Percentiles rank a stretch among this genome's conserved stretches.
Conservation (phyloP, 2,888 invertebrate species). For the Campaea margaritaria region DNA sequence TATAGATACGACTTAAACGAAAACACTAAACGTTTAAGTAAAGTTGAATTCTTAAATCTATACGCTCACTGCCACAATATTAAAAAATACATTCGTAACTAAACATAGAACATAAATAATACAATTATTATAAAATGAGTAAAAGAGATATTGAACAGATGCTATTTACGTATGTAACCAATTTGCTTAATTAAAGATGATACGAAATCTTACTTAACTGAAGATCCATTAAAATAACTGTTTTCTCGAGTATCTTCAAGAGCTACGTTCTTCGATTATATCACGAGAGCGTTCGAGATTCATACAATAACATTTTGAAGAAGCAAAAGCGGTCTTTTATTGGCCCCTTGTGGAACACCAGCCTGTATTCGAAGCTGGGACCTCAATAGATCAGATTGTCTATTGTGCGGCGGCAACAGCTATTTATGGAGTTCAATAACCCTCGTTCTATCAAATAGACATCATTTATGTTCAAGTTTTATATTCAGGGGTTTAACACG, state of each 20-base stretch:
- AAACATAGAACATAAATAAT: not conserved
- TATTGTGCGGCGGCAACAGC: slow-evolving; percentile 62
- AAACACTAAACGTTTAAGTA: too few species aligned
- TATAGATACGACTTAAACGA: not conserved
- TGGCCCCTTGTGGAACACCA: slow-evolving; percentile 39
- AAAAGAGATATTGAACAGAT: slow-evolving; percentile 4
- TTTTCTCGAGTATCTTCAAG: slow-evolving; percentile 27
- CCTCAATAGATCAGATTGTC: slow-evolving; percentile 65
- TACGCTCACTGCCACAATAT: too few species aligned
- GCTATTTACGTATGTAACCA: slow-evolving; percentile 2
- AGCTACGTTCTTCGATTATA: slow-evolving; percentile 31
- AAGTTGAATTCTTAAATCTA: too few species aligned
- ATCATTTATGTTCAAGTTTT: slow-evolving; percentile 34
- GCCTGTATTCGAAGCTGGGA: slow-evolving; percentile 55
- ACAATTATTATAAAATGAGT: not conserved
- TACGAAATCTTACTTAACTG: slow-evolving; percentile 19
- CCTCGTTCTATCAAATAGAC: slow-evolving; percentile 54
- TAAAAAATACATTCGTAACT: not conserved
- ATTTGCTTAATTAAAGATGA: slow-evolving; percentile 14
- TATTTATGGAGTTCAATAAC: slow-evolving; percentile 71
- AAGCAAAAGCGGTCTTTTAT: slow-evolving; percentile 32
- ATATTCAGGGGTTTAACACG: slow-evolving; percentile 26
- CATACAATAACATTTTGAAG: slow-evolving; percentile 37
- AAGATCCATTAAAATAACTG: slow-evolving; percentile 30
- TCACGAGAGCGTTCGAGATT: slow-evolving; percentile 31